These are phyloP conservation scores for Pseudomyrmex pallidus DNA, from an alignment of 1,140 invertebrate genomes.

Conservation along the genomic window DNA sequence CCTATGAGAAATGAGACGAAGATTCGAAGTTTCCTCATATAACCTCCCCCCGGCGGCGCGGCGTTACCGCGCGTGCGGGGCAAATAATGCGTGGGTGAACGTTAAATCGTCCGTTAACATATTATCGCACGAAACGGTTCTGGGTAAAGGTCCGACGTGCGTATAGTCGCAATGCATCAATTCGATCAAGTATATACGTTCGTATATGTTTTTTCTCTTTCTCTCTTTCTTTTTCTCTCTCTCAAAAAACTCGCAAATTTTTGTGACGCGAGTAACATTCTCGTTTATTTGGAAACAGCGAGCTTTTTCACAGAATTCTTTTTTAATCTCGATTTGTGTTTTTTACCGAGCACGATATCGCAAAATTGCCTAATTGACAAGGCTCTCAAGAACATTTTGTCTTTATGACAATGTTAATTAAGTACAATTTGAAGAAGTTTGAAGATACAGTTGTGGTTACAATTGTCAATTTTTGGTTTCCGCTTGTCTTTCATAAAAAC, in stretches of 20 bases:
- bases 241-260: neutral
- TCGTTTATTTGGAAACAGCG: neutral
- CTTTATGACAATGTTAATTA: neutral
- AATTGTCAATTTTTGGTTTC: neutral
- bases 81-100: conserved; percentile 67
- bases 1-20: conserved; percentile 24
- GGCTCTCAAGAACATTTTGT: neutral
- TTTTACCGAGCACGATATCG: neutral
- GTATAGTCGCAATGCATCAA: conserved; percentile 35
- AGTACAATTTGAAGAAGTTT: conserved; percentile 23
- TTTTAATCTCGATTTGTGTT: too few species aligned
- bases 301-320: neutral
- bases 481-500: neutral
- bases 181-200: conserved; percentile 48
- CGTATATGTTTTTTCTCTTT: too few species aligned
- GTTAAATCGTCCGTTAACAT: conserved; percentile 73
- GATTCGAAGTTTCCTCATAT: conserved; percentile 50
- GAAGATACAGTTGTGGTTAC: neutral
- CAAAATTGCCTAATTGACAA: conserved; percentile 6
- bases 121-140: conserved; percentile 68
- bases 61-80: conserved; percentile 36
- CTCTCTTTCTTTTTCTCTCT: neutral
- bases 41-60: conserved; percentile 5
- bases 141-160: conserved; percentile 21
- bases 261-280: conserved; percentile 21